Evolutionary conservation across 2,797 vertebrate species (phyloP).

Genomic region (Poecile montanus): DNA sequence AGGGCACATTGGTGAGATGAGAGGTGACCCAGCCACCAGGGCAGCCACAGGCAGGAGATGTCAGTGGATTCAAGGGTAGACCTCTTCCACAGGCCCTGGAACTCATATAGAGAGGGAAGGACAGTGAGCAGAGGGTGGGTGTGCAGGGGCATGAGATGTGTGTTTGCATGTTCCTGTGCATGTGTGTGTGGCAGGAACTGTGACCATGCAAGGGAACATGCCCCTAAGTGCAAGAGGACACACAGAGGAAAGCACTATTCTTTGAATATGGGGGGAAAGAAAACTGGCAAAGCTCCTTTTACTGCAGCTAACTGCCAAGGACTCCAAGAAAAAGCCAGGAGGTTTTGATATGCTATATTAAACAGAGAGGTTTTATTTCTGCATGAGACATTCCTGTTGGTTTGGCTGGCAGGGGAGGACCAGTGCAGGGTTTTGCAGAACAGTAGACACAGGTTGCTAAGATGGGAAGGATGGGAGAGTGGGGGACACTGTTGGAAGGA

Average conservation of each 20-base stretch:
- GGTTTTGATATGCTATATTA: neutral
- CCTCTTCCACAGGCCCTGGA: rapidly evolving
- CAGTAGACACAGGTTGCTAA: neutral
- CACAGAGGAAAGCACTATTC: neutral
- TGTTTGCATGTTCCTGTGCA: neutral
- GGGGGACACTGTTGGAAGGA: neutral
- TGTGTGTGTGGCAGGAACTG: neutral
- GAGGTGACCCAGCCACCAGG: neutral
- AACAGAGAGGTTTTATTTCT: neutral
- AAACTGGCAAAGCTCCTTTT: neutral
- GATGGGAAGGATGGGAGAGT: neutral
- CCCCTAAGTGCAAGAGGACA: neutral
- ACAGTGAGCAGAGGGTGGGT: neutral
- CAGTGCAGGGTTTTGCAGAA: neutral
- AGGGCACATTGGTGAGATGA: rapidly evolving
- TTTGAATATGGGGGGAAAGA: neutral
- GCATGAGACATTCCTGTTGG: neutral
- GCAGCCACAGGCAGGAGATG: rapidly evolving
- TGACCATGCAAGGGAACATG: neutral
- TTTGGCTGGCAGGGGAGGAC: neutral
- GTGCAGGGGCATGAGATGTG: rapidly evolving
- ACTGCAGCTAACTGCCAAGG: neutral
- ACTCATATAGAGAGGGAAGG: rapidly evolving
- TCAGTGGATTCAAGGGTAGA: neutral
- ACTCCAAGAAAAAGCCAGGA: neutral